A percentile compares a stretch with the other conserved stretches of the same genome.
Evolutionary conservation across 2,797 vertebrate species (phyloP).

Genomic region (Petrocephalus schoutedeni): DNA sequence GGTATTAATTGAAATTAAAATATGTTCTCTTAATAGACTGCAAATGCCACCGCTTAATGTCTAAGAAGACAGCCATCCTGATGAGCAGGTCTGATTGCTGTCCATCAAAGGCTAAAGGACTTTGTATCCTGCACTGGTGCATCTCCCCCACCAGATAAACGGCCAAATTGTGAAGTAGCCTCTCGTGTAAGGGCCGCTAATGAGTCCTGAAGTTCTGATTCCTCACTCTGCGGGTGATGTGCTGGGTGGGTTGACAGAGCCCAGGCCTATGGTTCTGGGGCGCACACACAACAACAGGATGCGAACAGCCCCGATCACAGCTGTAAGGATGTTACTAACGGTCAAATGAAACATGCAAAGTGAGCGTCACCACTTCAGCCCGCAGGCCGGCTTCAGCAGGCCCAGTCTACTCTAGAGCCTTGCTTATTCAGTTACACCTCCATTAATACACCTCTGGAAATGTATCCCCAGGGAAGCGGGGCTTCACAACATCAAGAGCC

Average conservation of each 20-base stretch:
- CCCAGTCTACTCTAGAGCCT: neutral
- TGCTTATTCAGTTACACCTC: neutral
- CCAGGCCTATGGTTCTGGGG: neutral
- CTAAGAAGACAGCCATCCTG: neutral
- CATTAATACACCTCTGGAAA: neutral
- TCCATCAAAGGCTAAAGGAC: neutral
- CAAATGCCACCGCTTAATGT: neutral
- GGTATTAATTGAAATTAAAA: conserved; percentile 26
- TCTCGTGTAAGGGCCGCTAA: neutral
- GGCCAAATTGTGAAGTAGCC: neutral
- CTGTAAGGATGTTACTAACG: neutral
- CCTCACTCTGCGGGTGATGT: neutral
- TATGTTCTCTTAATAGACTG: conserved; percentile 15
- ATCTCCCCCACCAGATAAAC: neutral
- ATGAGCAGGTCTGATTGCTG: neutral
- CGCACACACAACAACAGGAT: neutral
- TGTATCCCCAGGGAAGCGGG: neutral
- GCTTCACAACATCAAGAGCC: neutral
- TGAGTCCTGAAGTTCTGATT: neutral
- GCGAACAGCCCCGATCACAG: neutral
- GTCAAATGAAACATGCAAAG: neutral
- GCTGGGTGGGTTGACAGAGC: too few species aligned
- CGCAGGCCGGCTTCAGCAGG: neutral
- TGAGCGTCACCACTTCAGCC: neutral
- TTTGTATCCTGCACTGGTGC: neutral